Percentiles rank a stretch among this genome's conserved stretches.
These are phyloP conservation scores for Carposina sasakii DNA, from an alignment of 1,140 invertebrate genomes.

Conservation along the genomic window DNA sequence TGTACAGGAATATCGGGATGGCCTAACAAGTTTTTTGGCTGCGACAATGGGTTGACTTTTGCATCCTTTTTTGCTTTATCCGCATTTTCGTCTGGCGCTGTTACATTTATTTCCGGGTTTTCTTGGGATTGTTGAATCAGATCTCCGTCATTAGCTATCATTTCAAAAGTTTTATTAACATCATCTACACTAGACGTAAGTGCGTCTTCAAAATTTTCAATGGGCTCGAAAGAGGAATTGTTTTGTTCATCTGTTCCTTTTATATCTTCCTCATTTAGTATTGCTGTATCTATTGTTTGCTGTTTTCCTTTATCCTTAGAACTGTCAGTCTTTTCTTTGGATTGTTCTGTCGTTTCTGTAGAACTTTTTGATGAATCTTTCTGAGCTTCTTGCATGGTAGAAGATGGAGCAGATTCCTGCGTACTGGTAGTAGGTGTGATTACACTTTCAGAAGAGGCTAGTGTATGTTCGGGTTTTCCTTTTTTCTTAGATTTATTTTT, in stretches of 20 bases:
- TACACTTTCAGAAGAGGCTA: slow-evolving; percentile 10
- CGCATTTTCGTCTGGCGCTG: slow-evolving; percentile 38
- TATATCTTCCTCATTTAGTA: neutral
- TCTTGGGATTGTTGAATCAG: slow-evolving; percentile 14
- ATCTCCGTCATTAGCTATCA: slow-evolving; percentile 46
- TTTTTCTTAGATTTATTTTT: slow-evolving; percentile 55
- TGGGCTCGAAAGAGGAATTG: slow-evolving; percentile 50
- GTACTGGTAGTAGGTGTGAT: slow-evolving; percentile 4
- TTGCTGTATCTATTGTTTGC: slow-evolving; percentile 21
- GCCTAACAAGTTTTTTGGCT: slow-evolving; percentile 73
- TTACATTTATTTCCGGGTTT: slow-evolving; percentile 55
- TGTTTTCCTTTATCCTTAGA: slow-evolving; percentile 45
- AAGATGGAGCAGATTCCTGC: too few species aligned
- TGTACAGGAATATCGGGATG: slow-evolving; percentile 67
- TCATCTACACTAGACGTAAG: slow-evolving; percentile 57
- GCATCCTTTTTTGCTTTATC: slow-evolving; percentile 13
- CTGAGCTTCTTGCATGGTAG: too few species aligned
- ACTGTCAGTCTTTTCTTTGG: slow-evolving; percentile 28
- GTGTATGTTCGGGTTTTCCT: slow-evolving; percentile 28
- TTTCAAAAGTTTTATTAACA: slow-evolving; percentile 60
- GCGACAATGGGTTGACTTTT: slow-evolving; percentile 47
- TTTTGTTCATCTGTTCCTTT: slow-evolving; percentile 7
- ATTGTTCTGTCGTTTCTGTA: slow-evolving; percentile 32
- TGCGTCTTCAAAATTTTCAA: slow-evolving; percentile 64
- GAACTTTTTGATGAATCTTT: slow-evolving; percentile 19